Base-by-base conservation (phyloP, 1,140 invertebrate species). In the Drosophila mojavensis region DNA sequence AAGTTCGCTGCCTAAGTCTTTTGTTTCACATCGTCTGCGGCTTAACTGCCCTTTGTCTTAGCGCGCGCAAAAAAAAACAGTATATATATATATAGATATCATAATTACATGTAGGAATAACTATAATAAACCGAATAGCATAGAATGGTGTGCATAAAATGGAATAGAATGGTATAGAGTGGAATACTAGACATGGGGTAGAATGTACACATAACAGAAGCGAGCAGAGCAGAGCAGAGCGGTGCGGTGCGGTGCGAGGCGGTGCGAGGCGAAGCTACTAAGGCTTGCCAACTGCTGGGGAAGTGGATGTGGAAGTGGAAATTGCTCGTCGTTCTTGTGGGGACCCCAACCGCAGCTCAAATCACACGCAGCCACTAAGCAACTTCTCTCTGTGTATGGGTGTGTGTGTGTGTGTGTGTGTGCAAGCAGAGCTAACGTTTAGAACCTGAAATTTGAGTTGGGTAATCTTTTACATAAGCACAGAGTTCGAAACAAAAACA, bases 41-140 rank as follows among this genome's bases (percentile, higher is more conserved):
- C 69, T 82, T 76, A 88, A 88, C 82, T 88, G 79, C 79, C 83
- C 79, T 86, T 86, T 86, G 82, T 88, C 69, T 83, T 81, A 65
- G 62, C 50, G 70, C 75, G 71, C 82, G 78, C 69, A 63, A 48
- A 47, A 30, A 30, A 30, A 30, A 30, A 30, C 28, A 2, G 13
- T 10, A 28, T 26, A 30, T 39, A 39, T 39, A 26, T 17, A 26
- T 24, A 56, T 13, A 56, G 20, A 69, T 70, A 70, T 62, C 73
- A 70, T 71, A 75, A 75, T 75, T 75, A 75, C 67, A 71, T 70
- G 33, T 71, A 75, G 59, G 56, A 69, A 69, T 69, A 62, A 64
- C 60, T 53, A 65, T 70, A 75, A 71, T 70, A 43, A 75, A 51
- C 39, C 56, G 45, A 54, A 56, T 51, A 68, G 53, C 65, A 61